These are phyloP conservation scores for Corythornis cristatus DNA, from an alignment of 2,113 vertebrate species.

Conservation along the genomic window DNA sequence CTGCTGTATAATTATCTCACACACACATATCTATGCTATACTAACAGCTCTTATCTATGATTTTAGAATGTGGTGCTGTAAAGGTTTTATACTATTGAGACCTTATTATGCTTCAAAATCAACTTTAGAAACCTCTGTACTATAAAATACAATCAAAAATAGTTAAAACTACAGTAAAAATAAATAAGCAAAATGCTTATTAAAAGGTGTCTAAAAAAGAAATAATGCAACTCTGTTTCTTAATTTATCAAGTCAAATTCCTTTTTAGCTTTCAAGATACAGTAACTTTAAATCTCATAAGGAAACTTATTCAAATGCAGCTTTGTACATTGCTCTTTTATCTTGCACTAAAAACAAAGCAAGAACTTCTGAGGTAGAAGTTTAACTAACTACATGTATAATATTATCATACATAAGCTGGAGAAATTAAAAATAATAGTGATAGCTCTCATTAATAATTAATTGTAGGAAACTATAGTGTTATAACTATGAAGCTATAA, in stretches of 20 bases:
- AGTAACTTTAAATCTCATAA: not conserved
- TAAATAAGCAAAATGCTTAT: not conserved
- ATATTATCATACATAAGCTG: not conserved
- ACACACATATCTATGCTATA: not conserved
- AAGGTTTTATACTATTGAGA: not conserved
- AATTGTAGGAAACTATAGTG: not conserved
- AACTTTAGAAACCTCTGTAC: not conserved
- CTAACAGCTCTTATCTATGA: not conserved
- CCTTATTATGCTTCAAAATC: not conserved
- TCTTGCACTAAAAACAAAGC: not conserved
- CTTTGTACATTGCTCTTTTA: not conserved
- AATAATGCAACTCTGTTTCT: not conserved
- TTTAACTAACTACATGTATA: not conserved
- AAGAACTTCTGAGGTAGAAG: not conserved
- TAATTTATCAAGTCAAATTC: not conserved
- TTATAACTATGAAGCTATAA: not conserved
- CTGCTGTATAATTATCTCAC: not conserved
- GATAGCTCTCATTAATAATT: not conserved
- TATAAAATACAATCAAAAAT: not conserved
- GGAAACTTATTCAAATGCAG: not conserved
- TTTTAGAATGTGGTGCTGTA: not conserved
- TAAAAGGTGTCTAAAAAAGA: not conserved
- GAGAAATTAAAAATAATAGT: conserved; percentile 1
- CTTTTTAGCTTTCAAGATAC: not conserved
- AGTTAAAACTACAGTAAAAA: not conserved